Base-by-base conservation (phyloP, 2,797 vertebrate species). In the Chrysocyon brachyurus region DNA sequence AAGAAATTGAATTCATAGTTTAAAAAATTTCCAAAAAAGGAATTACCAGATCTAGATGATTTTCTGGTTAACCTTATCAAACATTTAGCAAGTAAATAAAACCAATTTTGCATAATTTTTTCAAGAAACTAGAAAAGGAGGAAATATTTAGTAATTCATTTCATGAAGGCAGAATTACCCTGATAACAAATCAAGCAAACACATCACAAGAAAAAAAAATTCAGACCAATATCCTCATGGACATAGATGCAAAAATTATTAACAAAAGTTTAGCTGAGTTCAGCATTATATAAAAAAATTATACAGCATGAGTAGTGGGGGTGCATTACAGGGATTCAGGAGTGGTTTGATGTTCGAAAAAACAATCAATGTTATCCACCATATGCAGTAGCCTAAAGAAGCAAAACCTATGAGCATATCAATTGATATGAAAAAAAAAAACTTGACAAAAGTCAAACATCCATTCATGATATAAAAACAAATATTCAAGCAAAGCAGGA, bases 81-180 rank as follows among this genome's bases (percentile, higher is more conserved):
- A 64, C 7, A 56, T n/a, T 90, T 94, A 72, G 72, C 49, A 89
- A 91, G 78, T 6, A 78, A 61, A 94, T 54, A 87, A 94, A 96
- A 79, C 16, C 19, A 92, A 59, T 78, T 94, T n/a, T 85, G 31
- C 6, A 64, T 26, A 75, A 57, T 81, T 6, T 77, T 92, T 96
- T 90, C 26, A 59, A 83, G 78, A 94, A 90, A 88, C 40, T 22
- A 54, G 70, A 94, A 83, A 14, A 77, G 26, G 21, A 68, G 3
- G 12, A 78, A 84, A 54, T 46, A 61, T 26, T 70, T 78, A 88
- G 85, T 75, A 77, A 91, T 79, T 91, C 52, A 87, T 68, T 91
- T 77, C 10, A 73, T 72, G 73, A 89, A 12, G 8, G 61, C 6
- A 89, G 11, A 14, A 77, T 75, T 70, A 96, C 12, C 40, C 15